phyloP scores from a whole-genome alignment of 1,140 invertebrate genomes.

The Micrasema longulum region DNA sequence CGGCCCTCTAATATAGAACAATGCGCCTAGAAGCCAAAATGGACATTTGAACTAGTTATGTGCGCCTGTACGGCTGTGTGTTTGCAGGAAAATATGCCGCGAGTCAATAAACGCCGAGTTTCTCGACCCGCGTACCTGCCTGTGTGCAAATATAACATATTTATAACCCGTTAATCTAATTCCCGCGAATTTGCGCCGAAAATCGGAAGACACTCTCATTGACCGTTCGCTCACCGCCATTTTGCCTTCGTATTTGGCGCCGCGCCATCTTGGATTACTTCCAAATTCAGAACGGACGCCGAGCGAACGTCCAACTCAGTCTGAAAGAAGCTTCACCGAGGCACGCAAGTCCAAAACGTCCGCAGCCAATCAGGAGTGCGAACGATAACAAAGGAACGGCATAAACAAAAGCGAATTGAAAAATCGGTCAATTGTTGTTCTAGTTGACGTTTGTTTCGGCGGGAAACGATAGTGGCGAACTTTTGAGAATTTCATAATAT shows the following conservation, averaged over 20 bases:
- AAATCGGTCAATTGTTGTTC: not conserved
- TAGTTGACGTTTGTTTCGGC: conserved; percentile 12
- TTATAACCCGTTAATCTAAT: not conserved
- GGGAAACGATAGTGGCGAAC: too few species aligned
- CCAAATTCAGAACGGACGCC: conserved; percentile 30
- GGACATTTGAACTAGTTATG: not conserved
- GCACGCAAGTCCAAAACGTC: conserved; percentile 8
- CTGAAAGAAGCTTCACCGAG: conserved; percentile 4
- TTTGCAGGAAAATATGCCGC: not conserved
- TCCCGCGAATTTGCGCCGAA: conserved; percentile 7
- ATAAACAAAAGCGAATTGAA: conserved; percentile 26
- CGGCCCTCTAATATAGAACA: too few species aligned
- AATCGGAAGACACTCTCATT: conserved; percentile 12
- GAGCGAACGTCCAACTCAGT: conserved; percentile 3
- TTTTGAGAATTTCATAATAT: too few species aligned
- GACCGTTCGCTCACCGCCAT: conserved; percentile 29
- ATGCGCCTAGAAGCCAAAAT: too few species aligned
- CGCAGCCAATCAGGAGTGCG: conserved; percentile 3
- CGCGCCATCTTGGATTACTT: conserved; percentile 39
- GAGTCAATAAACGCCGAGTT: not conserved
- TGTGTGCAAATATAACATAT: not conserved
- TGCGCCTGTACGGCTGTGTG: not conserved
- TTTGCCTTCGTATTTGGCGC: conserved; percentile 49
- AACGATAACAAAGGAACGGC: conserved; percentile 42
- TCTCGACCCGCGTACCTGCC: not conserved